Evolutionary conservation across 1,140 invertebrate genomes (phyloP), one percentile per base, ranked within the genome.

Genomic region (Bombus polaris): DNA sequence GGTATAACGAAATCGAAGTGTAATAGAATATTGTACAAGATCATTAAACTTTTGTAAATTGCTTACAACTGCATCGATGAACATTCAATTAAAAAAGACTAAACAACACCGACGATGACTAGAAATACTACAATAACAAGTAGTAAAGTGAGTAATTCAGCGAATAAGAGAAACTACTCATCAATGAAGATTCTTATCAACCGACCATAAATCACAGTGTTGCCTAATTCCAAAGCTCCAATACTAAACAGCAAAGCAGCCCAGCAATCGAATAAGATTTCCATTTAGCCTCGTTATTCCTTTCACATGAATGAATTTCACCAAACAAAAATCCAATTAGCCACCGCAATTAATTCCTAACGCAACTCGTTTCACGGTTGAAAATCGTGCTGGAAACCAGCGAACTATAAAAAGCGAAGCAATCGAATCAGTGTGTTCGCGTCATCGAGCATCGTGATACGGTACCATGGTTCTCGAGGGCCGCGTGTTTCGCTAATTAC

Each of bases 401-500:
- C 39, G 39, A 18, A 5, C 4, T 8, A 37, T 44, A 57, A 65
- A 44, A 66, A 65, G n/a, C 28, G 6, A 68, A 6, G 28, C 28
- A 39, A 37, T 59, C 37, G 47, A 59, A 57, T 42, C 65, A n/a
- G 4, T 32, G 28, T 37, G 28, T 22, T 32, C n/a, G 13, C 72
- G 28, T 44, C 73, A 44, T 83, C 74, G 74, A 37, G 73, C 22
- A n/a, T 42, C 37, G 76, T 66, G 81, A 68, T 82, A 53, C 82
- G 37, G 18, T 47, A n/a, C 35, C 74, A 70, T 77, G 39, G 39
- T 74, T 74, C 82, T 59, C n/a, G 28, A 32, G n/a, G n/a, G 37
- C 53, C 28, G 12, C n/a, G 39, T 47, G 81, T 75, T 47, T 53
- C 66, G 68, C 82, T 85, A 85, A 85, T 85, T 85, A 80, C 35